These are phyloP conservation scores for Clarias macrocephalus DNA, from an alignment of 2,113 vertebrate genomes.

Conservation along the genomic window DNA sequence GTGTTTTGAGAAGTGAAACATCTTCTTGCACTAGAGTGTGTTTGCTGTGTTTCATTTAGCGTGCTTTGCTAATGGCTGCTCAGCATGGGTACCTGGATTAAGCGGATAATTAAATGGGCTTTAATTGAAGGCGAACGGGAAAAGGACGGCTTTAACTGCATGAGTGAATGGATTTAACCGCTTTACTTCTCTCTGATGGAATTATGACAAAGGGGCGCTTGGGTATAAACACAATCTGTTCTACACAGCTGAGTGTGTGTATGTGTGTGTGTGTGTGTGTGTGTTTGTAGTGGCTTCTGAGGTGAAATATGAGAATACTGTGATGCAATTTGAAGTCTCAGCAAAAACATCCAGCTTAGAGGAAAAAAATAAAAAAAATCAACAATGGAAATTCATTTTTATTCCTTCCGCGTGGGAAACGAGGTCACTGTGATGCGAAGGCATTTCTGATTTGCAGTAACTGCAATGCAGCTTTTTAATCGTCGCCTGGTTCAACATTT, in stretches of 20 bases:
- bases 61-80: conserved; percentile 59
- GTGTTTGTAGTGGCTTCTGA: conserved; percentile 26
- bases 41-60: conserved; percentile 59
- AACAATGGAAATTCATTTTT: not conserved
- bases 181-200: conserved; percentile 29
- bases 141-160: conserved; percentile 29
- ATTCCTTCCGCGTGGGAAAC: not conserved
- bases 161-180: conserved; percentile 34
- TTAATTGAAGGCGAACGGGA: conserved; percentile 56
- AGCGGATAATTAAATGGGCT: conserved; percentile 65
- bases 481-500: not conserved
- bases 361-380: not conserved
- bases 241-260: not conserved
- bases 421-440: not conserved
- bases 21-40: conserved; percentile 57
- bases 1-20: conserved; percentile 57
- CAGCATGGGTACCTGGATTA: conserved; percentile 60
- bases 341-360: not conserved
- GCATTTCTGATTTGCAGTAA: not conserved
- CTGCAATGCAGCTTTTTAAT: not conserved
- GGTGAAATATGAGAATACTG: conserved; percentile 10
- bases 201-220: not conserved
- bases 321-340: conserved; percentile 3
- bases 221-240: conserved; percentile 32
- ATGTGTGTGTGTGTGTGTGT: not conserved